A percentile compares a stretch with the other conserved stretches of the same genome.
These are phyloP conservation scores for Trichacis sp. DNA, from an alignment of 2,888 invertebrate genomes.

Conservation along the genomic window DNA sequence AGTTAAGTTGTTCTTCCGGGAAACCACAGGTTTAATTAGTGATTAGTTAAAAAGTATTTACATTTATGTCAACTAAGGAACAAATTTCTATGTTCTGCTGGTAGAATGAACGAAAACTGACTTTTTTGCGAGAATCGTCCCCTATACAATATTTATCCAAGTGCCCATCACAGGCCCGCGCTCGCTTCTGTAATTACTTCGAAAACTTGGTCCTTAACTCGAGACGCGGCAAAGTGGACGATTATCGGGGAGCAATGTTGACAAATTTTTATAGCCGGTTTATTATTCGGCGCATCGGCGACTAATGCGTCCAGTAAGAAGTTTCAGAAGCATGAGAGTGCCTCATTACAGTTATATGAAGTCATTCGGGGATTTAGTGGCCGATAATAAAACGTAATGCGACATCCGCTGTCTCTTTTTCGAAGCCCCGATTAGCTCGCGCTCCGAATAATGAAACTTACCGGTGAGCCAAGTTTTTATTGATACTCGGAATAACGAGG, in stretches of 20 bases:
- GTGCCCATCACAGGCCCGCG: too few species aligned
- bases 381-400: slow-evolving; percentile 5
- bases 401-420: slow-evolving; percentile 6
- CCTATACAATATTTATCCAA: too few species aligned
- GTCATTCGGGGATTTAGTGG: slow-evolving; percentile 5
- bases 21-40: too few species aligned
- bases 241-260: not conserved
- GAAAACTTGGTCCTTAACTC: too few species aligned
- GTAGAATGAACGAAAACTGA: too few species aligned
- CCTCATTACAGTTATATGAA: slow-evolving; percentile 5
- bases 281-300: not conserved
- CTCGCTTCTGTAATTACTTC: too few species aligned
- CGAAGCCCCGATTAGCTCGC: not conserved
- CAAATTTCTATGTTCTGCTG: too few species aligned
- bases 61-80: too few species aligned
- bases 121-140: too few species aligned
- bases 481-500: not conserved
- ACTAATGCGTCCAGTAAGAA: not conserved
- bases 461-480: not conserved
- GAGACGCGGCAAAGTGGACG: not conserved
- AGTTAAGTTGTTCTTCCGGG: too few species aligned
- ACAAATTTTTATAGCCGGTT: slow-evolving; percentile 4
- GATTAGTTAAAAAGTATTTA: too few species aligned
- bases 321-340: not conserved
- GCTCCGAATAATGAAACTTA: slow-evolving; percentile 1